Percentiles rank a stretch among this genome's conserved stretches.
These are phyloP conservation scores for Arenaria interpres DNA, from an alignment of 2,113 vertebrate species.

Conservation along the genomic window DNA sequence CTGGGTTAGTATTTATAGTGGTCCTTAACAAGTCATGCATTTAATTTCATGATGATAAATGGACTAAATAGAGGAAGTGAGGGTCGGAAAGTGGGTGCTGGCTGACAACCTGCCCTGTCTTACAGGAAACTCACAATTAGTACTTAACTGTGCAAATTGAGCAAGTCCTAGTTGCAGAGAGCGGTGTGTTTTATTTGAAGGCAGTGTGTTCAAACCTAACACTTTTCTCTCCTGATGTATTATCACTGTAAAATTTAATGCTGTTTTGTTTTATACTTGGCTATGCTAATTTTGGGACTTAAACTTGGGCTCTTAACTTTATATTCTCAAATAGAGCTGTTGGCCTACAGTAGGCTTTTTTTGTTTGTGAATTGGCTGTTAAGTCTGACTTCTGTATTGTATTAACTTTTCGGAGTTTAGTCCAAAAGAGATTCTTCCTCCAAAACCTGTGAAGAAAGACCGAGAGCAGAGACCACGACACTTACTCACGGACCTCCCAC, in stretches of 20 bases:
- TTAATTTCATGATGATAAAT: background rate
- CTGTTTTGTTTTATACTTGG: background rate
- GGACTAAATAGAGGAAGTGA: background rate
- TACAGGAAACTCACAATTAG: background rate
- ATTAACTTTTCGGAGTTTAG: constrained; percentile 77
- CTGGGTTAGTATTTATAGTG: background rate
- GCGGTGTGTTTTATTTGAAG: background rate
- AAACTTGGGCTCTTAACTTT: background rate
- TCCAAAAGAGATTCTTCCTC: constrained; percentile 90
- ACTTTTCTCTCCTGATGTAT: background rate
- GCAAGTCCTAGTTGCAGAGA: background rate
- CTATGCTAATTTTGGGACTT: background rate
- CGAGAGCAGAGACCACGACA: constrained; percentile 89
- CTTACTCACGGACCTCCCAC: constrained; percentile 92
- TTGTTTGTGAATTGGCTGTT: background rate
- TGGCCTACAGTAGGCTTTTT: background rate
- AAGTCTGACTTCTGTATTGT: constrained; percentile 35
- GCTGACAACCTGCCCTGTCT: background rate
- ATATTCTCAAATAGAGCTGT: background rate
- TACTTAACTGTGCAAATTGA: background rate
- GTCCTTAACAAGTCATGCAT: background rate
- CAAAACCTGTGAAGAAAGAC: constrained; percentile 87
- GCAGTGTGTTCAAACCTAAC: accelerated
- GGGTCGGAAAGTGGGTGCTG: background rate
- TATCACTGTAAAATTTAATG: accelerated